These are phyloP conservation scores for Oncorhynchus gorbuscha DNA, from an alignment of 2,113 vertebrate species.

Conservation along the genomic window DNA sequence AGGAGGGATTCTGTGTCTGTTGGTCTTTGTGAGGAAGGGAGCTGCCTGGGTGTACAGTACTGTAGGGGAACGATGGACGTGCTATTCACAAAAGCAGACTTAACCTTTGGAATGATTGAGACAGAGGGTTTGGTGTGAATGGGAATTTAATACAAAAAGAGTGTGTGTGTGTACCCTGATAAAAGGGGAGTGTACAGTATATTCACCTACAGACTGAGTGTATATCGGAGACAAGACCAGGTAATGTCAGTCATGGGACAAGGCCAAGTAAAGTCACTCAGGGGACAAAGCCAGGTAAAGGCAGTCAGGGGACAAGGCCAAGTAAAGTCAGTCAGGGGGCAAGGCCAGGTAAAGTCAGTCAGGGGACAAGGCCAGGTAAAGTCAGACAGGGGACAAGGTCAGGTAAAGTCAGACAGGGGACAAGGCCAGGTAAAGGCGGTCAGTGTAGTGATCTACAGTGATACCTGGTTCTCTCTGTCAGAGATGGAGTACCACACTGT, in stretches of 20 bases:
- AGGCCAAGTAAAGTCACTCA: too few relatives aligned
- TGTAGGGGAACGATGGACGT: background rate
- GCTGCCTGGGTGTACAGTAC: background rate
- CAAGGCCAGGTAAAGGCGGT: background rate
- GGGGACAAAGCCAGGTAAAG: too few relatives aligned
- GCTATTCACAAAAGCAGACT: background rate
- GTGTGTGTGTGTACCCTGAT: background rate
- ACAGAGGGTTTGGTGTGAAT: background rate
- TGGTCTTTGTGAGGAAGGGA: background rate
- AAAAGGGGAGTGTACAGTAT: too few relatives aligned
- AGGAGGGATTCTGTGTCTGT: constrained; percentile 11
- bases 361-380: too few relatives aligned
- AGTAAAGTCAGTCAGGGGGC: too few relatives aligned
- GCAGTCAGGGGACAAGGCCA: too few relatives aligned
- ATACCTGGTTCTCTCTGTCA: constrained; percentile 33
- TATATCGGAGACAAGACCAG: background rate
- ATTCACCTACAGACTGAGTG: background rate
- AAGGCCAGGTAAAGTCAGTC: too few relatives aligned
- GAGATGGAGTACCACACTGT: constrained; percentile 56
- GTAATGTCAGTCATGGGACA: too few relatives aligned
- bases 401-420: background rate
- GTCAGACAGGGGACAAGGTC: too few relatives aligned
- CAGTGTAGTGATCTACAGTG: background rate
- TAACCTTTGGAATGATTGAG: background rate
- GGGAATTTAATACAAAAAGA: background rate